phyloP scores from a whole-genome alignment of 1,140 invertebrate genomes.

The Acromyrmex charruanus region DNA sequence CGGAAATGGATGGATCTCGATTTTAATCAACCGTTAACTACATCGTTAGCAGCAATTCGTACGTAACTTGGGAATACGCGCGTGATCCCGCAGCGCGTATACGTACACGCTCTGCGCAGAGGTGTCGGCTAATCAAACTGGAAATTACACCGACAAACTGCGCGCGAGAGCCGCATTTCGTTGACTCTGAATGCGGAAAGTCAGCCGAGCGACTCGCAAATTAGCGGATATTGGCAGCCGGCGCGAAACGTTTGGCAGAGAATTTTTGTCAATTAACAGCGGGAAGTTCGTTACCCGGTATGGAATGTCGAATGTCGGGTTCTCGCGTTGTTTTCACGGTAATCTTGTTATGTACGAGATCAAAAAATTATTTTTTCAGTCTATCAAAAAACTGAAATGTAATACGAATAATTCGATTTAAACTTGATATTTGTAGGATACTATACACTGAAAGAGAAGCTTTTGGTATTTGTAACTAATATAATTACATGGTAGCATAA shows the following conservation, averaged over 20 bases:
- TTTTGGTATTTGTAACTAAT: too few relatives aligned
- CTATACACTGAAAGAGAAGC: neutral
- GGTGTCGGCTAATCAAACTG: conserved; percentile 74
- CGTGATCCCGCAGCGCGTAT: neutral
- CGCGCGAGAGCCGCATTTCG: conserved; percentile 23
- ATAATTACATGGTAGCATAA: too few relatives aligned
- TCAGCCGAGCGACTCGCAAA: conserved; percentile 55
- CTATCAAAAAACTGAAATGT: neutral
- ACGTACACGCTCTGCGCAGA: neutral
- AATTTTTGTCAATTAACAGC: conserved; percentile 44
- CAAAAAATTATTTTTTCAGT: conserved; percentile 14
- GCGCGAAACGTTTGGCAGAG: conserved; percentile 46
- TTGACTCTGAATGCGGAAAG: conserved; percentile 41
- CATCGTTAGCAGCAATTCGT: conserved; percentile 70
- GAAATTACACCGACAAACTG: conserved; percentile 76
- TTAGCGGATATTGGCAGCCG: conserved; percentile 73
- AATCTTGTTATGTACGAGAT: neutral
- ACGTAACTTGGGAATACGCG: conserved; percentile 39
- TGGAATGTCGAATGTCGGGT: neutral
- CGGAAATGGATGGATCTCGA: conserved; percentile 64
- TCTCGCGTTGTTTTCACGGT: neutral
- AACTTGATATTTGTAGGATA: neutral
- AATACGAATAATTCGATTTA: neutral
- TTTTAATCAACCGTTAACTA: conserved; percentile 77
- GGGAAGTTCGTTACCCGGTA: conserved; percentile 35